A percentile compares a stretch with the other conserved stretches of the same genome.
Conservation (phyloP, 2,113 vertebrate species). For the Rhynchomys soricoides region DNA sequence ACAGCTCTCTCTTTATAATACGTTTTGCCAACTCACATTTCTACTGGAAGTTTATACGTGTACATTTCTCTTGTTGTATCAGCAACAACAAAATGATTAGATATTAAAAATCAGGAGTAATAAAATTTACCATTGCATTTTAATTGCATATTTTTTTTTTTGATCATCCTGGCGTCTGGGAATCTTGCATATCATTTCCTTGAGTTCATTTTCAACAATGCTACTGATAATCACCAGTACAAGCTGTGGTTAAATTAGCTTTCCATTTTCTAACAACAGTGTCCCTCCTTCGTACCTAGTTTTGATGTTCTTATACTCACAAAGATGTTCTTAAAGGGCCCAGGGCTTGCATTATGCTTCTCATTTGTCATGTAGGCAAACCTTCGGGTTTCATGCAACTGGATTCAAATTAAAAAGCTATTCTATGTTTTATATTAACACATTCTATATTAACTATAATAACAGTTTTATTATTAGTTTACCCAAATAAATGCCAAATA, state of each 20-base stretch:
- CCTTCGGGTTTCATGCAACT: not conserved
- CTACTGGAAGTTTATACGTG: not conserved
- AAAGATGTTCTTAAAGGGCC: not conserved
- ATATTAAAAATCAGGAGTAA: not conserved
- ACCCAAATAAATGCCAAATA: not conserved
- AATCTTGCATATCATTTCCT: conserved; percentile 17
- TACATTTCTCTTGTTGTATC: not conserved
- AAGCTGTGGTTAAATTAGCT: not conserved
- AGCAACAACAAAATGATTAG: not conserved
- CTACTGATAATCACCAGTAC: not conserved
- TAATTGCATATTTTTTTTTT: not conserved
- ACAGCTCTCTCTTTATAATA: not conserved
- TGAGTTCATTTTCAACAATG: not conserved
- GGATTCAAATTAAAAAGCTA: not conserved
- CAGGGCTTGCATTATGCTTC: not conserved
- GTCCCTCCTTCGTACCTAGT: not conserved
- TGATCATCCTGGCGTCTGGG: not conserved
- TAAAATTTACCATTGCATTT: not conserved
- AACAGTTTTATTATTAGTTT: conserved; percentile 25
- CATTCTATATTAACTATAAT: too few relatives aligned
- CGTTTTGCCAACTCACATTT: not conserved
- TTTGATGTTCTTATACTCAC: not conserved
- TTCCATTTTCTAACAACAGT: not conserved
- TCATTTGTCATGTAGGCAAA: not conserved
- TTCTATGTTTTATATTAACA: not conserved